Evolutionary conservation across 1,140 invertebrate genomes (phyloP).

Genomic region (Eriocheir sinensis): DNA sequence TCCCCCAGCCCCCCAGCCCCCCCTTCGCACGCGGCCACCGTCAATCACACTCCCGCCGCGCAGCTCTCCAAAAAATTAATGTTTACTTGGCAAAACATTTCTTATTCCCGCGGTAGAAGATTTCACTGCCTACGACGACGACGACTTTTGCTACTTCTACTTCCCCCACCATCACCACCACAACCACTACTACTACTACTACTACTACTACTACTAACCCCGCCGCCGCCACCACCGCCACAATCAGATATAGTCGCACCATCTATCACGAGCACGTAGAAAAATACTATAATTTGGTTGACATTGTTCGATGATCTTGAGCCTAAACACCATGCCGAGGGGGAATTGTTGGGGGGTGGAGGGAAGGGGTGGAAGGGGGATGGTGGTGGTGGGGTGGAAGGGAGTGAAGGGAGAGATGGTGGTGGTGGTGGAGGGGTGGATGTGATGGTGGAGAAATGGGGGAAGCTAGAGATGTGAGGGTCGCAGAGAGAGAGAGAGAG

Average conservation of each 20-base stretch:
- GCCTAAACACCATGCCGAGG: neutral
- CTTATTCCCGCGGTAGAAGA: neutral
- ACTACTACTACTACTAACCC: neutral
- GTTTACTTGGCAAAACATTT: neutral
- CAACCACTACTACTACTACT: neutral
- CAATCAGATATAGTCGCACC: neutral
- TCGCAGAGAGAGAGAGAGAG: slow-evolving; percentile 17
- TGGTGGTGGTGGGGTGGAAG: neutral
- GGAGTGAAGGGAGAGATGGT: too few species aligned
- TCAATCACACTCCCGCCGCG: neutral
- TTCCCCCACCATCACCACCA: neutral
- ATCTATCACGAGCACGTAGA: too few species aligned
- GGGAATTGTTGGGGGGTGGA: neutral
- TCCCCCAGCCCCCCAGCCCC: too few species aligned
- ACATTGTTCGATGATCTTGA: too few species aligned
- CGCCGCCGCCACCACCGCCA: neutral
- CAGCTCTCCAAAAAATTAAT: neutral
- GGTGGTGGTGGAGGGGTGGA: too few species aligned
- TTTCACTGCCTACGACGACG: neutral
- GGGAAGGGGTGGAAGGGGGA: neutral
- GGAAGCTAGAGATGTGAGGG: neutral
- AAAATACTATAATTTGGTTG: too few species aligned
- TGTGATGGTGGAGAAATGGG: too few species aligned
- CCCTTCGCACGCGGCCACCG: neutral
- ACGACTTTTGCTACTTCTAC: neutral